phyloP scores from a whole-genome alignment of 2,888 invertebrate species.

The Meiosimyza decipiens region DNA sequence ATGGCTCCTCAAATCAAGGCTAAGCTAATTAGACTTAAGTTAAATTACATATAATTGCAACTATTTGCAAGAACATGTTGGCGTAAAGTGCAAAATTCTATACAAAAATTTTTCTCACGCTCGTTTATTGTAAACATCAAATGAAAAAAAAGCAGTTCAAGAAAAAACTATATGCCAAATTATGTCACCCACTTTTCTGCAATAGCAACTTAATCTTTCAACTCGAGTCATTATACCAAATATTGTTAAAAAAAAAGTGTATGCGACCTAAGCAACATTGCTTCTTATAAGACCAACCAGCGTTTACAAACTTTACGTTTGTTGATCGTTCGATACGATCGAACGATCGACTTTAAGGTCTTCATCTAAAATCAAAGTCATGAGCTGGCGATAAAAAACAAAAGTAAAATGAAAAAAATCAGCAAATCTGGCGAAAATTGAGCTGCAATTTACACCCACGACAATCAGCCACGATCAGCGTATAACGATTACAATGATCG shows the following conservation, averaged over 20 bases:
- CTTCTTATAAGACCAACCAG: too few relatives aligned
- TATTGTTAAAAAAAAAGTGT: too few relatives aligned
- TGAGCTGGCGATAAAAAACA: constrained; percentile 17
- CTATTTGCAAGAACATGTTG: neutral
- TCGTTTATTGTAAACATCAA: constrained; percentile 20
- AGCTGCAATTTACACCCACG: constrained; percentile 52
- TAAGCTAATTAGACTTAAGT: too few relatives aligned
- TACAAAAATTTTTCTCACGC: constrained; percentile 33
- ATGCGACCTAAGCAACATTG: too few relatives aligned
- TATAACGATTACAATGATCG: constrained; percentile 17
- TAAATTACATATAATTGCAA: too few relatives aligned
- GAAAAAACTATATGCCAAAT: constrained; percentile 36
- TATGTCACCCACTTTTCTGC: constrained; percentile 43
- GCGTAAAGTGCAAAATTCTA: neutral
- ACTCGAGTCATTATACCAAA: constrained; percentile 15
- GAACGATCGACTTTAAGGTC: constrained; percentile 27
- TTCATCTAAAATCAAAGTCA: constrained; percentile 34
- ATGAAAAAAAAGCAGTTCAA: neutral
- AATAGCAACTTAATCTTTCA: constrained; percentile 18
- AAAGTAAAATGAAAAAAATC: neutral
- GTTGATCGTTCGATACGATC: constrained; percentile 1
- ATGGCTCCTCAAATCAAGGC: too few relatives aligned
- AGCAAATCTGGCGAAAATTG: constrained; percentile 43
- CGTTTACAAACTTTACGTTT: too few relatives aligned
- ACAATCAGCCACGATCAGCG: constrained; percentile 39